Evolutionary conservation across 2,113 vertebrate species (phyloP), one percentile per base, ranked within the genome.

Genomic region (Coreoperca whiteheadi): DNA sequence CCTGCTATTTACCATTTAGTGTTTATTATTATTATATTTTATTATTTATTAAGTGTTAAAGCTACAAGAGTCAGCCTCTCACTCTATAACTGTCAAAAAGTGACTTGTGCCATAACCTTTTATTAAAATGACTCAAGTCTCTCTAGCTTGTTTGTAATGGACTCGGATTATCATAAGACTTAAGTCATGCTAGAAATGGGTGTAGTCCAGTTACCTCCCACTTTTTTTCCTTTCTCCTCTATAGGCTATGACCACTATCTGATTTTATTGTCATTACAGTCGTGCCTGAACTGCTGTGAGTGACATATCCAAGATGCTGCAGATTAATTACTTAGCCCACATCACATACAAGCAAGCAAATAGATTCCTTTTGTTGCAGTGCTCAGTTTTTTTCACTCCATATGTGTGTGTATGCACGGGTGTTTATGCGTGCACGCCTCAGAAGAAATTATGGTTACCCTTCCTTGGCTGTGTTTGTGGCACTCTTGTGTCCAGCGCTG

Each of bases 391-490:
- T 46, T 77, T 68, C 70, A 73, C 74, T 81, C 16, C 73, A 74
- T 79, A 23, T 82, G 61, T 86, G 83, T 85, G 81, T 90, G 59
- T 81, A 28, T 76, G 81, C 61, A 61, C 79, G 77, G 73, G 74
- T 87, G 88, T 89, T 79, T 88, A 68, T 88, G 83, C 69, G 87
- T 79, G 85, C 90, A 90, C 88, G 84, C 81, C 66, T 86, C 74
- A 82, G 79, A 89, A 87, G 50, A 80, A 74, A 86, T 83, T 57
- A 89, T 74, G 73, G 85, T 84, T 75, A 70, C 85, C 79, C 75
- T 86, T 87, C 80, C 74, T 85, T 92, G 84, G 91, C 92, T 92
- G 88, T 93, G 77, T 87, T 88, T 87, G 89, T 91, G 87, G 87
- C 81, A 88, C 81, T 91, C 74, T 66, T 86, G 77, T 82, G 75